phyloP scores from a whole-genome alignment of 2,797 vertebrate species.

The Loris lydekkerianus region DNA sequence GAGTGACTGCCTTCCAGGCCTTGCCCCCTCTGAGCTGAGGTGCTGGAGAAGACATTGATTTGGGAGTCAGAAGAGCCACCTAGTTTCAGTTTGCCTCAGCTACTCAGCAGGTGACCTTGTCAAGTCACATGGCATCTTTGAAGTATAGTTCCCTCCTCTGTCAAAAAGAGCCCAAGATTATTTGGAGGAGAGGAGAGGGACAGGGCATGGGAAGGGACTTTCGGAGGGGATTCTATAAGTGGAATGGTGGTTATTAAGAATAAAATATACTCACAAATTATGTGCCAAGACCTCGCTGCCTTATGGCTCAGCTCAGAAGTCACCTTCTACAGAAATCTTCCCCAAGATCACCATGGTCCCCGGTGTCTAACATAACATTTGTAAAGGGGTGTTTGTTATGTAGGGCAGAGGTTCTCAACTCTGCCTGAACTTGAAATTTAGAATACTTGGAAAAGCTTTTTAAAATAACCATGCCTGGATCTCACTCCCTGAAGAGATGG shows the following conservation, averaged over 20 bases:
- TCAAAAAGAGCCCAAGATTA: neutral
- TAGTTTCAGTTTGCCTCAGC: neutral
- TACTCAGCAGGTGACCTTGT: constrained; percentile 44
- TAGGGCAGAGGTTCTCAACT: neutral
- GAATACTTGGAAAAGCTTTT: neutral
- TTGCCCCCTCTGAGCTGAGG: neutral
- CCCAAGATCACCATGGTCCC: neutral
- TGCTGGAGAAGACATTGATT: neutral
- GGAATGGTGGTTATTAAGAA: neutral
- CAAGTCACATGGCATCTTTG: neutral
- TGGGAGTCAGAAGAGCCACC: neutral
- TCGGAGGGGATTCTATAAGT: neutral
- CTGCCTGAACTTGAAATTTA: neutral
- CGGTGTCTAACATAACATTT: neutral
- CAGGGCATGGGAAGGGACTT: neutral
- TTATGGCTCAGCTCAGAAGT: constrained; percentile 11
- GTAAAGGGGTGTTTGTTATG: neutral
- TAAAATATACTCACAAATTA: neutral
- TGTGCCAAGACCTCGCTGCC: neutral
- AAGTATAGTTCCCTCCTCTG: constrained; percentile 17
- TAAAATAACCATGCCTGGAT: neutral
- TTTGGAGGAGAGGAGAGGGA: neutral
- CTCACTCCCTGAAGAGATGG: neutral
- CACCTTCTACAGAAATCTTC: constrained; percentile 23
- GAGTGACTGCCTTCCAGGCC: neutral